Evolutionary conservation across 2,113 vertebrate genomes (phyloP).

Genomic region (Stegostoma tigrinum): DNA sequence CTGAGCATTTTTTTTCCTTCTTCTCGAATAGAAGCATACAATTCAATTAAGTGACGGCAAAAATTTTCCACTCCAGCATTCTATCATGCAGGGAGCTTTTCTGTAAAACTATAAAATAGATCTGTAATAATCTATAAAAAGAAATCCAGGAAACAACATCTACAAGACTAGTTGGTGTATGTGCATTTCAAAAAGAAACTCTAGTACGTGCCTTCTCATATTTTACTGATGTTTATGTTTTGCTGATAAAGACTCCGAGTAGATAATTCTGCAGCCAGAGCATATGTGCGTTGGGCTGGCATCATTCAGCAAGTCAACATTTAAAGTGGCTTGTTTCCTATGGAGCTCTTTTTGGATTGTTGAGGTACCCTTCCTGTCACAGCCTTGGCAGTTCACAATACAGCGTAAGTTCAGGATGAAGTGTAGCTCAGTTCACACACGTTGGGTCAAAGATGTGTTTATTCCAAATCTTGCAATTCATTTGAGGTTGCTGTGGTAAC

Average conservation of each 20-base stretch:
- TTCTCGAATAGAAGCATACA: conserved; percentile 6
- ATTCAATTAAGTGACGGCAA: conserved; percentile 24
- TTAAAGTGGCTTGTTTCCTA: background rate
- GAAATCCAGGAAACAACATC: no score
- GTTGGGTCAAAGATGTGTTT: background rate
- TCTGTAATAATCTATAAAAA: background rate
- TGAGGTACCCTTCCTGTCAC: background rate
- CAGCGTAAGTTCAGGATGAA: background rate
- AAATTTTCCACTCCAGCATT: conserved; percentile 1
- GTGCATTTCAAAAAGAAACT: no score
- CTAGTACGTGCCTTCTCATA: no score
- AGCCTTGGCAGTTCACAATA: background rate
- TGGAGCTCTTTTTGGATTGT: background rate
- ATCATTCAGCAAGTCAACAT: background rate
- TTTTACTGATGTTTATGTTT: no score
- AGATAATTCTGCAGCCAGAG: background rate
- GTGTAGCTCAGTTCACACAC: background rate
- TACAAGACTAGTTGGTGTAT: no score
- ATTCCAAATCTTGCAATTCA: conserved; percentile 16
- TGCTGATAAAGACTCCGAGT: background rate
- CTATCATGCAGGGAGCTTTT: background rate
- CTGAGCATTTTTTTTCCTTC: background rate
- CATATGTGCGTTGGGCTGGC: background rate
- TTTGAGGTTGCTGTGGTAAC: background rate
- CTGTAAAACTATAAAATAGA: background rate